phyloP scores from a whole-genome alignment of 1,140 invertebrate species.

The Saccostrea cuccullata region DNA sequence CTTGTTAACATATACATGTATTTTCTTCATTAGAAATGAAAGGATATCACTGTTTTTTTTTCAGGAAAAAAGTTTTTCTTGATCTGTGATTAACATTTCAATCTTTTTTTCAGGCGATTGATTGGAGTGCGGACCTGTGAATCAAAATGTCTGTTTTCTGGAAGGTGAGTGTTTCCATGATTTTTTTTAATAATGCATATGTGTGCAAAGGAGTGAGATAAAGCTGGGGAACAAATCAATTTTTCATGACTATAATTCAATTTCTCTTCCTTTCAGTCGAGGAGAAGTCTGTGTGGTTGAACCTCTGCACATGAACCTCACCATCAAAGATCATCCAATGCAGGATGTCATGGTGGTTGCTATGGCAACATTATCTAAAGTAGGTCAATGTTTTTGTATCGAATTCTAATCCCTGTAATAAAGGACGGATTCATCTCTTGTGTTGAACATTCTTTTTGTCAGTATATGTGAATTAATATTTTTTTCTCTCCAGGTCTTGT shows the following conservation, averaged over 20 bases:
- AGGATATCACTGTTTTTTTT: not conserved
- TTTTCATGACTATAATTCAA: not conserved
- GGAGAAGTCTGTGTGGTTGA: conserved; percentile 96
- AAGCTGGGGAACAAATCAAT: too few species aligned
- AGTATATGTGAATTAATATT: not conserved
- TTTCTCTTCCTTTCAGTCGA: conserved; percentile 81
- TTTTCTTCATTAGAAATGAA: not conserved
- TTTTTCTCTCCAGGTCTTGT: conserved; percentile 84
- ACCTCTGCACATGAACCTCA: conserved; percentile 85
- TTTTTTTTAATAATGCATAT: too few species aligned
- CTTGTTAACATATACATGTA: not conserved
- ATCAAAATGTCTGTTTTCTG: conserved; percentile 93
- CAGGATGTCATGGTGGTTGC: conserved; percentile 88
- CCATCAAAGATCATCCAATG: conserved; percentile 86
- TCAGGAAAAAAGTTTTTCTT: not conserved
- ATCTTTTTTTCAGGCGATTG: conserved; percentile 81
- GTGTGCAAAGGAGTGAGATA: too few species aligned
- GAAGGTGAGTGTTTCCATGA: conserved; percentile 75
- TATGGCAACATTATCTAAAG: conserved; percentile 94
- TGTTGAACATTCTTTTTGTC: not conserved
- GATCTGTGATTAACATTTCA: not conserved
- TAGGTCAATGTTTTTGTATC: conserved; percentile 67
- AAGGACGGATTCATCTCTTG: not conserved
- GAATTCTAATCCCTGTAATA: not conserved
- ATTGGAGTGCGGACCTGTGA: conserved; percentile 93